Base-by-base conservation (phyloP, 2,797 vertebrate genomes). In the Alosa sapidissima region DNA sequence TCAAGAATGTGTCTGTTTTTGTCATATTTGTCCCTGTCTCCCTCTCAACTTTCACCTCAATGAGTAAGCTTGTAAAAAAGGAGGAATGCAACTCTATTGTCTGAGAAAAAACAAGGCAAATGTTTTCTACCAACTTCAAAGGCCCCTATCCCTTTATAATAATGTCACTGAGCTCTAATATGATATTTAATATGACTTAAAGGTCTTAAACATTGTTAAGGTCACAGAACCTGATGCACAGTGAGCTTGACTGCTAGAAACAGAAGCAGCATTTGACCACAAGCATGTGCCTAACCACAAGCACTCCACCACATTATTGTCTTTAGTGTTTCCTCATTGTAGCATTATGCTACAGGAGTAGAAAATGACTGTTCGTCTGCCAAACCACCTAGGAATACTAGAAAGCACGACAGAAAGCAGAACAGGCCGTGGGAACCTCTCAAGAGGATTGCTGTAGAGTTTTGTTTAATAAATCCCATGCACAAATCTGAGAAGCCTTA, bases 1-100 rank as follows among this genome's bases (percentile, higher is more conserved):
- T 81, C 82, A 49, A 81, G 82, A 49, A 82, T 88, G 82, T 84
- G 85, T 86, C 62, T 75, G 41, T 72, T 36, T 75, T 75, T 45
- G 10, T 78, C 41, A 19, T 78, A 45, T 78, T 21, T 13, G 10
- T 19, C 68, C 68, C 36, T 41, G 24, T 1, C 14, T 72, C 28
- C 16, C 36, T 45, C 16, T 75, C 72, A 8, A 6, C 7, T 72
- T 28, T 75, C 36, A 1, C 13, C 6, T 78, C 72, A 8, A 16
- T 45, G 72, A 1, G 11, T 21, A 7, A 78, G 41, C 72, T 47
- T 78, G 33, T 72, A 41, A 72, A 41, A 36, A 72, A 36, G 5
- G 72, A 78, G 72, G 41, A 78, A 78, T 78, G 72, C 33, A 72
- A 10, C 24, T 41, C 72, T 47, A 45, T 41, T 36, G 36, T 36